These are phyloP conservation scores for Erebia aethiops DNA, from an alignment of 2,888 invertebrate genomes.

Conservation along the genomic window DNA sequence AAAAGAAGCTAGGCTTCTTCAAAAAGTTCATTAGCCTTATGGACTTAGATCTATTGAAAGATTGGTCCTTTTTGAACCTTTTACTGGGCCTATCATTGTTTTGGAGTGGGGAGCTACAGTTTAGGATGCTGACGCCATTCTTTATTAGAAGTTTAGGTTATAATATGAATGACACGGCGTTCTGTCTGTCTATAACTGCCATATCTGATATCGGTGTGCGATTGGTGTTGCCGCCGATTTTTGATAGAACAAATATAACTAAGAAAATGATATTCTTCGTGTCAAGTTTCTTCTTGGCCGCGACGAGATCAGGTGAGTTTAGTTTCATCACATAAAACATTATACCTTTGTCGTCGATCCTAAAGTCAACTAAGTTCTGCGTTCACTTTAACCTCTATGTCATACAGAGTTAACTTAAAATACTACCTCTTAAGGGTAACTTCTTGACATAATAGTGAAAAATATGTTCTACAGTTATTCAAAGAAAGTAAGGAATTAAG, in stretches of 20 bases:
- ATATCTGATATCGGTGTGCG: slow-evolving; percentile 89
- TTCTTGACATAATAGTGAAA: slow-evolving; percentile 4
- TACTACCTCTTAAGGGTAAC: too few relatives aligned
- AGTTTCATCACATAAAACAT: neutral
- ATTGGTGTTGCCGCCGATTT: slow-evolving; percentile 88
- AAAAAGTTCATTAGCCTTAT: slow-evolving; percentile 85
- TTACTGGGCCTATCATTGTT: slow-evolving; percentile 88
- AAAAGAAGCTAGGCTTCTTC: slow-evolving; percentile 70
- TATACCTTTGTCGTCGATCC: too few relatives aligned
- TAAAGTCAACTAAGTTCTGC: too few relatives aligned
- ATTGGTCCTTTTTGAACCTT: slow-evolving; percentile 88
- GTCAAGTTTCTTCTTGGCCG: slow-evolving; percentile 87
- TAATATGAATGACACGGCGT: slow-evolving; percentile 86
- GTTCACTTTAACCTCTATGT: too few relatives aligned
- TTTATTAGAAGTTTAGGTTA: slow-evolving; percentile 85
- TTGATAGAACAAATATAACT: slow-evolving; percentile 86
- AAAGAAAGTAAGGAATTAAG: too few relatives aligned
- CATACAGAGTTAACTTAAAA: too few relatives aligned
- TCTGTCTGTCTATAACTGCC: slow-evolving; percentile 89
- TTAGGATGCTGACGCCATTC: slow-evolving; percentile 88
- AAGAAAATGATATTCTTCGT: slow-evolving; percentile 88
- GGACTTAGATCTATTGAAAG: slow-evolving; percentile 88
- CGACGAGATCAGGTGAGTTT: slow-evolving; percentile 88
- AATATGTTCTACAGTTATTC: too few relatives aligned
- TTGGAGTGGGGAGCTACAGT: slow-evolving; percentile 89